A percentile compares a stretch with the other conserved stretches of the same genome.
phyloP scores from a whole-genome alignment of 64 coral and sea anemone genomes.

The Pocillopora damicornis region DNA sequence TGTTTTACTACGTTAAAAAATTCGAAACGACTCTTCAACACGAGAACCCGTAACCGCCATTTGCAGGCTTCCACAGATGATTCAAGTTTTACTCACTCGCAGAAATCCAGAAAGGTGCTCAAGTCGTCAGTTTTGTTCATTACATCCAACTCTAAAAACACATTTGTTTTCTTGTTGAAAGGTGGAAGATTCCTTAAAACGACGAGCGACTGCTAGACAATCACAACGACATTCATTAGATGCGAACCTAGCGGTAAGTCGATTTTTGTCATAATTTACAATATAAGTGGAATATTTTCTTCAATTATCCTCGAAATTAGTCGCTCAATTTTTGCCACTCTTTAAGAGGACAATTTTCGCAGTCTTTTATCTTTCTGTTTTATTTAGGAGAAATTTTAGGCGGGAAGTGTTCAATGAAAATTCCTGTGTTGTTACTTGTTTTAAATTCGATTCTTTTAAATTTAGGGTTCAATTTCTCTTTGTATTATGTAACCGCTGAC shows the following conservation, averaged over 20 bases:
- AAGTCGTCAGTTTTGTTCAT: neutral
- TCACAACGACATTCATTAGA: slow-evolving; percentile 64
- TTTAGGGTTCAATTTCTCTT: neutral
- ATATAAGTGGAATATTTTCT: neutral
- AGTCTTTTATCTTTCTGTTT: neutral
- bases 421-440: slow-evolving; percentile 23
- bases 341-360: neutral
- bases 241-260: slow-evolving; percentile 75
- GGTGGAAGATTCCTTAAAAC: slow-evolving; percentile 76
- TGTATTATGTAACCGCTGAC: neutral
- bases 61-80: neutral
- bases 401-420: neutral
- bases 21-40: too few species aligned
- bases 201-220: slow-evolving; percentile 42
- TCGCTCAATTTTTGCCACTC: neutral
- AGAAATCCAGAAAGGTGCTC: too few species aligned
- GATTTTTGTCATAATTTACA: neutral
- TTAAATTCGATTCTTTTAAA: neutral
- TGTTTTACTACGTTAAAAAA: neutral
- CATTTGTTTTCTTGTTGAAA: slow-evolving; percentile 12
- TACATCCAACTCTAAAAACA: neutral
- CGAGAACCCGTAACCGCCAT: too few species aligned
- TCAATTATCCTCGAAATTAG: neutral
- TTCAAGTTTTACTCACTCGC: neutral
- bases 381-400: neutral